Evolutionary conservation across 2,888 invertebrate genomes (phyloP), one percentile per base, ranked within the genome.

Genomic region (Alloplasta piceator): DNA sequence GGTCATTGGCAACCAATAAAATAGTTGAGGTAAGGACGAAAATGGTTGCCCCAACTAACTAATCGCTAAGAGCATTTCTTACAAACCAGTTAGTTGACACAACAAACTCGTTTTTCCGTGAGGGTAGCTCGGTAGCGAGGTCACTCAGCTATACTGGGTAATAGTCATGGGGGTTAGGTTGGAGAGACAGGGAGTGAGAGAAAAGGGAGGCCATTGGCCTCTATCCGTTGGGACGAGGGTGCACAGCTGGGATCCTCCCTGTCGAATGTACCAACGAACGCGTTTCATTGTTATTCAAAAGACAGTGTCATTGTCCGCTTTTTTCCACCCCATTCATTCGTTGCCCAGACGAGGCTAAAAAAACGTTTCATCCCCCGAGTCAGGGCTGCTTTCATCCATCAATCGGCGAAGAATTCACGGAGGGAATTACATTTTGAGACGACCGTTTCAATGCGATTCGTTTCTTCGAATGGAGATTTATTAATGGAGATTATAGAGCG

Each of bases 191-290:
- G 39, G 50, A 52, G 71, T 46, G 38, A 48, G 14, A 16, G 39
- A 60, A 60, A 43, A 41, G 4, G 39, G 43, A 71, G 61, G 52
- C 52, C 71, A 26, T 52, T 72, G 52, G 50, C 41, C 50, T 72
- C 26, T 26, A 26, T 43, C 61, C 50, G 9, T 46, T 56, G 68
- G 36, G 56, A 41, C 52, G 61, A 16, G 52, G 41, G 26, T 26
- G 26, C 70, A 58, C 70, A 70, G 70, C 71, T 72, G 70, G 46
- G 36, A 14, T 12, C 12, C 50, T 39, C n/a, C 26, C n/a, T 41
- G 61, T 12, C 61, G 39, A 50, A 41, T 61, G 10, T 60, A 60
- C n/a, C 7, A 14, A 16, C 38, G 39, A 39, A 48, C 36, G 16
- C n/a, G 14, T 60, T 60, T 48, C 71, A 14, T 71, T 71, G 39